Evolutionary conservation across 2,113 vertebrate species (phyloP).

Genomic region (Rhombomys opimus): DNA sequence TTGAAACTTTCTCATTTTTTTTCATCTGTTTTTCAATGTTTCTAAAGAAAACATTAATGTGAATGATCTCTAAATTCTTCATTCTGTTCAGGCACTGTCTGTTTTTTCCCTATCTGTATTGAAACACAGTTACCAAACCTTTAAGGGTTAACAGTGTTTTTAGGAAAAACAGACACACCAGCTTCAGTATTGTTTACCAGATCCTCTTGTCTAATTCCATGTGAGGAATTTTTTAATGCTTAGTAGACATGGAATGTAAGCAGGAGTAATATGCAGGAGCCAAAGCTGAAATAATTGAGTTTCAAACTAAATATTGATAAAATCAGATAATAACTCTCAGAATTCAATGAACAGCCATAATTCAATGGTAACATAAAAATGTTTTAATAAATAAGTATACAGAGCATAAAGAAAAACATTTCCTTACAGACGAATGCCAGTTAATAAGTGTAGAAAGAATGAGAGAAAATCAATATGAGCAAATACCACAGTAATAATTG

Average conservation of each 20-base stretch:
- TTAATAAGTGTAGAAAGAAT: constrained; percentile 35
- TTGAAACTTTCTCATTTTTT: not conserved
- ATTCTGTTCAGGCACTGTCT: not conserved
- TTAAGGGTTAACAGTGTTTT: constrained; percentile 27
- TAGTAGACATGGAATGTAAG: not conserved
- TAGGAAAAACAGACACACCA: not conserved
- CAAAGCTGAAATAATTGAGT: constrained; percentile 5
- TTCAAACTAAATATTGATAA: constrained; percentile 40
- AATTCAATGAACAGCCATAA: constrained; percentile 37
- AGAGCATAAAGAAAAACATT: not conserved
- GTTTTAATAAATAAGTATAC: constrained; percentile 31
- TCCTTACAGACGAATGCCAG: constrained; percentile 13
- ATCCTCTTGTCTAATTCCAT: not conserved
- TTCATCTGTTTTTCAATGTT: not conserved
- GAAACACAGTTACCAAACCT: not conserved
- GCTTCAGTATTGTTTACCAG: not conserved
- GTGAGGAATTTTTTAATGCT: not conserved
- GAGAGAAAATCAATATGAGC: constrained; percentile 24
- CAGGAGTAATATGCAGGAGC: not conserved
- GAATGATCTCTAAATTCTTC: not conserved
- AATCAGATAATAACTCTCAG: not conserved
- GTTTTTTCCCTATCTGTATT: not conserved
- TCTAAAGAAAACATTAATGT: not conserved
- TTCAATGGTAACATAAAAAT: constrained; percentile 14
- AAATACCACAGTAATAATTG: constrained; percentile 19